Evolutionary conservation across 2,888 invertebrate genomes (phyloP).

Genomic region (Nemurella pictetii): DNA sequence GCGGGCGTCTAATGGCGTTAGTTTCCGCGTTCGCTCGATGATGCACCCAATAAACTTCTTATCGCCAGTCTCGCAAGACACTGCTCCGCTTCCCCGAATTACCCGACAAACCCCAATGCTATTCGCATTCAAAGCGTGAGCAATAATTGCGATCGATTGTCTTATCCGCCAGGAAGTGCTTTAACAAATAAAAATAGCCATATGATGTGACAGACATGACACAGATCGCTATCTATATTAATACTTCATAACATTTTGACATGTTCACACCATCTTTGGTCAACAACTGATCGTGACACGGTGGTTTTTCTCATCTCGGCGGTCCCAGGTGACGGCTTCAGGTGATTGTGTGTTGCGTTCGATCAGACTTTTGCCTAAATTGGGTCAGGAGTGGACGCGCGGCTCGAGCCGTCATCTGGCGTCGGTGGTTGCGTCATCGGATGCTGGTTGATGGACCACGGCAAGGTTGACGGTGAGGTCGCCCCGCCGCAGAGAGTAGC

Average conservation of each 20-base stretch:
- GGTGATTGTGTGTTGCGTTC: background rate
- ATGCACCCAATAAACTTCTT: background rate
- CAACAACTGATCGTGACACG: background rate
- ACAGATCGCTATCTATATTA: too few species aligned
- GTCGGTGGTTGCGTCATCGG: background rate
- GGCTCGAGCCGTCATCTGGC: background rate
- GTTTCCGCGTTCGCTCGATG: background rate
- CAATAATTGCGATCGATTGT: background rate
- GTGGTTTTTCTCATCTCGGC: background rate
- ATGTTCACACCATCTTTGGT: background rate
- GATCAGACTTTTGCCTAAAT: background rate
- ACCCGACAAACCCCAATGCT: background rate
- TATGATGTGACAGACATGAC: background rate
- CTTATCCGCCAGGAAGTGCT: background rate
- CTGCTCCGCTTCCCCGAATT: background rate
- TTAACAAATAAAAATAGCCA: background rate
- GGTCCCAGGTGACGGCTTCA: background rate
- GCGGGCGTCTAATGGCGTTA: too few species aligned
- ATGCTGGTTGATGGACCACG: background rate
- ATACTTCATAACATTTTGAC: background rate
- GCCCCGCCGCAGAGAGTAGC: too few species aligned
- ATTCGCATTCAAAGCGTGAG: background rate
- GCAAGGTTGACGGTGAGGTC: background rate
- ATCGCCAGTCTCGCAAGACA: background rate
- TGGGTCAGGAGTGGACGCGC: background rate